Evolutionary conservation across 2,888 invertebrate species (phyloP), one percentile per base, ranked within the genome.

Genomic region (Monopis laevigella): DNA sequence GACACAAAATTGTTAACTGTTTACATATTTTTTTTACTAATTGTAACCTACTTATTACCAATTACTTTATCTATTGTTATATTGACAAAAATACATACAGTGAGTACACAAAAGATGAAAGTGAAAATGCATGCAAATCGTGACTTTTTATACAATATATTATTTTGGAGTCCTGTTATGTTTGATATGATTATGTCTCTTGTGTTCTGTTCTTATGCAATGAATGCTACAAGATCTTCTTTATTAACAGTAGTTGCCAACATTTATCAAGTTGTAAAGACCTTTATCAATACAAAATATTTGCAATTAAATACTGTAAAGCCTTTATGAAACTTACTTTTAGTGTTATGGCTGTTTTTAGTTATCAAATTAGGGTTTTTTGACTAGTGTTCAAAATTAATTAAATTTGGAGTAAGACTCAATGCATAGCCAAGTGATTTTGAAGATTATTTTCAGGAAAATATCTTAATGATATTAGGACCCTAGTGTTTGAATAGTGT

Each of bases 91-190:
- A 72, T 78, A 47, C 67, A 77, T 46, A 41, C 56, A 2, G 66
- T 72, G 59, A 52, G 69, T 43, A 47, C 69, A 1, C 69, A 67
- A 44, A 65, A 58, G 43, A 45, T 58, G 1, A 61, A 61, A 47
- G 46, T 62, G 8, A 74, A 74, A 44, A 65, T 58, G 1, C 68
- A 64, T 60, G 65, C 74, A 1, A 68, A 60, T 11, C 56, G 72
- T 40, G 75, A 78, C 46, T 44, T 77, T n/a, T 45, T 80, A 10
- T 80, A 73, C 40, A 80, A 73, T 43, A 54, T 80, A 30, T 49
- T 80, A 10, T 75, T 81, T 50, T 81, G 81, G 81, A 71, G 69
- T 12, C 80, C 80, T 0, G 68, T 74, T 0, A 70, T 78, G 66
- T 69, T 81, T 51, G 77, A 81, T 45, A 71, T 71, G 21, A 67